Evolutionary conservation across 2,888 invertebrate species (phyloP), one percentile per base, ranked within the genome.

Genomic region (Chloroclysta siterata): DNA sequence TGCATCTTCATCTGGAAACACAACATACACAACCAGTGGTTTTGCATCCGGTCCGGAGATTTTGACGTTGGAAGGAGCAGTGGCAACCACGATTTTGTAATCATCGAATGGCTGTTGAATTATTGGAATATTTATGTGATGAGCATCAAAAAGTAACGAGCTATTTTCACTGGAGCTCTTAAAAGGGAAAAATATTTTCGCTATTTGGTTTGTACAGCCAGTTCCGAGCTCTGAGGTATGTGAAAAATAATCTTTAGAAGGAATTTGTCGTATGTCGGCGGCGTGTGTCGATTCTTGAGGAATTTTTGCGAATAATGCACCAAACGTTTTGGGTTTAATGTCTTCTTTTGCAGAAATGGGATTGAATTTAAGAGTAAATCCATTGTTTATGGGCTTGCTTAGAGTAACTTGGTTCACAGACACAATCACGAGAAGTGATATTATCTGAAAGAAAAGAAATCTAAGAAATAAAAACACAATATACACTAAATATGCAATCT

Each of bases 31-130:
- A 0, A 87, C 75, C 8, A 82, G 69, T 1, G 81, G 82, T 39
- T 79, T 78, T 1, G 69, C 65, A 3, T 82, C 76, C 0, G 73
- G 67, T 33, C 69, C 72, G 5, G 77, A 78, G 7, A 90, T 72
- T 50, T 71, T 82, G 5, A 89, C 60, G 47, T 84, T 72, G 0
- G 83, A 78, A 0, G 92, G 92, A 0, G 92, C 90, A 0, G 82
- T 80, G 0, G 84, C 91, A 0, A 92, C 85, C 44, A 92, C 62
- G n/a, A 91, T 78, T 65, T 87, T 88, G 60, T 90, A 91, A 50
- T 85, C 75, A 1, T 77, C 70, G 42, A 76, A 82, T 0, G 83
- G 80, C 44, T 87, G 84, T 6, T 75, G 77, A 4, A 87, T 56
- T 5, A 88, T 68, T 0, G 91, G 90, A 53, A 90, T 73, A 63